A percentile compares a stretch with the other conserved stretches of the same genome.
phyloP scores from a whole-genome alignment of 2,113 vertebrate species.

The Equus przewalskii region DNA sequence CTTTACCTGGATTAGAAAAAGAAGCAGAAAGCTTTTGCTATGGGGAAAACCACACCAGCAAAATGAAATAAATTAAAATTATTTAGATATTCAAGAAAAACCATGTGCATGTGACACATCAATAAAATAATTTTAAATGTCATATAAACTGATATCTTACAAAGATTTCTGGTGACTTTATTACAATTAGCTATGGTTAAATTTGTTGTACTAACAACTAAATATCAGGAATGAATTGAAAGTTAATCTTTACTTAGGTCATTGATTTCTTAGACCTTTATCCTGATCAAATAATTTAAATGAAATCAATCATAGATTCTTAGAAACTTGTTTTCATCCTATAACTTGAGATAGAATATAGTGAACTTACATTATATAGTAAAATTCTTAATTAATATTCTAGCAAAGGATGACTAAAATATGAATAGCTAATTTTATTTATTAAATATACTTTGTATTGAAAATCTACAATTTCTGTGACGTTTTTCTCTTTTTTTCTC shows the following conservation, averaged over 20 bases:
- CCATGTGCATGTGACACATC: not conserved
- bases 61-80: not conserved
- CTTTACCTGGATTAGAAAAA: not conserved
- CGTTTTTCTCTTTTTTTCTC: not conserved
- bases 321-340: not conserved
- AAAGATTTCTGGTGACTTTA: not conserved
- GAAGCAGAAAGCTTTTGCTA: not conserved
- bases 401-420: not conserved
- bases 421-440: not conserved
- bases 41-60: not conserved
- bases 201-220: not conserved
- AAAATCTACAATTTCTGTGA: not conserved
- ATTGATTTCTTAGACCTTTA: not conserved
- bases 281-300: not conserved
- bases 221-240: not conserved
- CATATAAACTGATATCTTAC: not conserved
- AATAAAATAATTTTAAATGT: not conserved
- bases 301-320: not conserved
- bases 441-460: not conserved
- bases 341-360: not conserved
- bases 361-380: not conserved
- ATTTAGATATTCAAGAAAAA: not conserved
- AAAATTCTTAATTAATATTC: not conserved
- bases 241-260: not conserved
- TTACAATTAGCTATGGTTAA: not conserved